Base-by-base conservation (phyloP, 2,888 invertebrate species). In the Eupithecia centaureata region DNA sequence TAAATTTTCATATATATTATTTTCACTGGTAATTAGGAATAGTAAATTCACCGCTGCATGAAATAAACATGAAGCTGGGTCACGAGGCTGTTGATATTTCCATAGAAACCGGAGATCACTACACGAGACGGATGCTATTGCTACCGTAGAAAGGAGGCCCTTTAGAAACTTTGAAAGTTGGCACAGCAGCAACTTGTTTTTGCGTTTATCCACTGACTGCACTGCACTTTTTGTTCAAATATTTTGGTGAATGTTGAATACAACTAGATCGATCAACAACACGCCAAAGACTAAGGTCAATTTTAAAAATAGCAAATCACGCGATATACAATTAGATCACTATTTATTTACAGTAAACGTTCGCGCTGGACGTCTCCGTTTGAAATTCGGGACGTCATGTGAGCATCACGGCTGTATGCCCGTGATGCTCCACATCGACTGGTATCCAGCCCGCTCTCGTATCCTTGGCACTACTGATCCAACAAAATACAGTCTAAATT, bases 341-440 rank as follows among this genome's bases (percentile, higher is more conserved):
- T 91, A 89, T 89, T 90, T 92, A 92, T 92, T 92, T 91, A 89
- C 87, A 88, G 89, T 86, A 82, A 84, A 80, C 85, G 81, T 80
- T 79, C 78, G 75, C 77, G 73, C 70, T 74, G 67, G 70, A 74
- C 78, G 70, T 56, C 38, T 57, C 58, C 33, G 30, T 38, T 58
- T 33, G 47, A 58, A 61, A 52, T 82, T 74, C 76, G 77, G 81
- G 83, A 77, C 80, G 85, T 83, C 80, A 81, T 83, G 80, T 81
- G 81, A 83, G 81, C 81, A 82, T 83, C 82, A 79, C 84, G 84
- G 79, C 83, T 80, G 77, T 82, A 78, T 82, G n/a, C n/a, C n/a
- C n/a, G n/a, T n/a, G n/a, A n/a, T n/a, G 78, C 79, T 82, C 80
- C 75, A 75, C 76, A 80, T 77, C 79, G 81, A 82, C 82, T 82